phyloP scores from a whole-genome alignment of 2,797 vertebrate species.

The Eupleurogrammus muticus region DNA sequence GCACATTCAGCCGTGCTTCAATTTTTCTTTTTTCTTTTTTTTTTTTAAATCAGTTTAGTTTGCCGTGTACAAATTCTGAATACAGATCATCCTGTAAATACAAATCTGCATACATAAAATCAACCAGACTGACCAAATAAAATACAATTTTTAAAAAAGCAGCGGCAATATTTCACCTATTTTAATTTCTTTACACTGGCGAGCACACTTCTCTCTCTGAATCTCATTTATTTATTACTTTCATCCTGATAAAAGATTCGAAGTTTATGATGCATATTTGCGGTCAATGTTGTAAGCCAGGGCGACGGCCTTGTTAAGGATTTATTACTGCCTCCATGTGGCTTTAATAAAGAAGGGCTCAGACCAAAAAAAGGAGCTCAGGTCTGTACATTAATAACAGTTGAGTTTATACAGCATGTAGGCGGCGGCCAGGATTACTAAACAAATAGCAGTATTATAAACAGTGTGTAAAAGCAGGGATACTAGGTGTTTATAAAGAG shows the following conservation, averaged over 20 bases:
- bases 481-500: slow-evolving; percentile 13
- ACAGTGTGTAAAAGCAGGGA: slow-evolving; percentile 4
- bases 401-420: slow-evolving; percentile 3
- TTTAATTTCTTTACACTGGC: too few species aligned
- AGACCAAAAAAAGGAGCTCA: slow-evolving; percentile 42
- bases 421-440: slow-evolving; percentile 25
- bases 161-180: background rate
- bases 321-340: slow-evolving; percentile 42
- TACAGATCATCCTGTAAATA: too few species aligned
- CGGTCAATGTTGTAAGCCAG: background rate
- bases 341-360: slow-evolving; percentile 51
- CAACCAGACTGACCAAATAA: too few species aligned
- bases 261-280: background rate
- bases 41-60: too few species aligned
- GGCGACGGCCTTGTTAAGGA: slow-evolving; percentile 1
- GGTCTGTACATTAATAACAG: slow-evolving; percentile 28
- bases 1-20: too few species aligned
- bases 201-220: too few species aligned
- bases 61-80: too few species aligned
- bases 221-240: too few species aligned
- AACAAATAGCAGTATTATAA: slow-evolving; percentile 23
- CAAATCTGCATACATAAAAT: too few species aligned
- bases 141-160: too few species aligned
- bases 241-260: too few species aligned
- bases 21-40: too few species aligned